Conservation (phyloP, 2,797 vertebrate genomes). For the Nannoperca australis region DNA sequence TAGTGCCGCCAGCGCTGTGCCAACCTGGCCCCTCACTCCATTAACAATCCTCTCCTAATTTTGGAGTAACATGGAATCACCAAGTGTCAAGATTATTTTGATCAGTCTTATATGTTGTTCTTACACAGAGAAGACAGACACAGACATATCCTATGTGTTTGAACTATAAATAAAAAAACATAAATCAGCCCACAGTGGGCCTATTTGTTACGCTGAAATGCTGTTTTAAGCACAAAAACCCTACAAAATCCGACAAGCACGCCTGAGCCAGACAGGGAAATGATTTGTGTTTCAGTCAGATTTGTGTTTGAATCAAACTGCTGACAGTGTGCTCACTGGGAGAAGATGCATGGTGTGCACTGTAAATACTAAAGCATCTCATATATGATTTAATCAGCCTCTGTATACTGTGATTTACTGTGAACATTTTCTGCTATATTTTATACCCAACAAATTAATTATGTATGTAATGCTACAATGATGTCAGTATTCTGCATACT, state of each 20-base stretch:
- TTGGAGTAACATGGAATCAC: slow-evolving; percentile 57
- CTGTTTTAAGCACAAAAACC: slow-evolving; percentile 59
- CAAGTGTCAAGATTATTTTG: slow-evolving; percentile 61
- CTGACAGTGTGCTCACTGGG: slow-evolving; percentile 68
- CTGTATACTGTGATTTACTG: slow-evolving; percentile 47
- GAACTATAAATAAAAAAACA: slow-evolving; percentile 66
- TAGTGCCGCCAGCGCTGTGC: slow-evolving; percentile 55
- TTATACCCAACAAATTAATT: slow-evolving; percentile 50
- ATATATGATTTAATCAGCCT: slow-evolving; percentile 71
- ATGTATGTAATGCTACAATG: slow-evolving; percentile 27
- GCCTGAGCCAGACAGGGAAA: slow-evolving; percentile 61
- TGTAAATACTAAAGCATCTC: slow-evolving; percentile 62
- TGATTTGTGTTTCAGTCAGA: slow-evolving; percentile 75
- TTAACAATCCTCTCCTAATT: slow-evolving; percentile 64
- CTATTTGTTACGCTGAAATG: slow-evolving; percentile 68
- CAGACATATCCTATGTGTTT: slow-evolving; percentile 50
- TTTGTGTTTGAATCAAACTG: slow-evolving; percentile 73
- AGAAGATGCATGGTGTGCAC: slow-evolving; percentile 47
- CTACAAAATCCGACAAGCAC: slow-evolving; percentile 63
- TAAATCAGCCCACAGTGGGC: slow-evolving; percentile 64
- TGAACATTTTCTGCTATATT: slow-evolving; percentile 42
- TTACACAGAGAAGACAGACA: slow-evolving; percentile 43
- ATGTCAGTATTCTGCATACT: slow-evolving; percentile 16
- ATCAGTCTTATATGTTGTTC: slow-evolving; percentile 59
- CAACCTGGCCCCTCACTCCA: slow-evolving; percentile 72